Percentiles rank a stretch among this genome's conserved stretches.
These are phyloP conservation scores for Biston stratarius DNA, from an alignment of 2,888 invertebrate genomes.

Conservation along the genomic window DNA sequence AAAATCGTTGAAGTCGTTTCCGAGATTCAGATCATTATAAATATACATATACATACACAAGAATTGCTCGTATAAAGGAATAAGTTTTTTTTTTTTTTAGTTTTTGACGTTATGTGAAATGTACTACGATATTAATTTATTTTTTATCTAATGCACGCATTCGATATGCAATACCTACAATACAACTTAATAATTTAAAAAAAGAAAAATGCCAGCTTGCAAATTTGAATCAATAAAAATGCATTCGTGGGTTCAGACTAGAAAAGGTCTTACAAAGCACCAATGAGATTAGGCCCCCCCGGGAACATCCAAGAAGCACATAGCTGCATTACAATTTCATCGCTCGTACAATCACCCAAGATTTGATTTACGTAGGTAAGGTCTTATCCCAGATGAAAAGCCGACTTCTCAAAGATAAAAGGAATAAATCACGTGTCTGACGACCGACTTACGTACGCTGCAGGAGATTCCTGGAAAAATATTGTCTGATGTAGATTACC, in stretches of 20 bases:
- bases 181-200: not conserved
- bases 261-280: constrained; percentile 38
- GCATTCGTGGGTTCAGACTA: constrained; percentile 30
- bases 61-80: no score
- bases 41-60: no score
- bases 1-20: no score
- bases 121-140: no score
- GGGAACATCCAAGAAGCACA: constrained; percentile 38
- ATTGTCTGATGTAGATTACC: constrained; percentile 54
- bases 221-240: constrained; percentile 29
- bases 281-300: constrained; percentile 39
- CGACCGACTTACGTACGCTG: constrained; percentile 76
- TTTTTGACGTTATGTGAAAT: no score
- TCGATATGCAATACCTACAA: no score
- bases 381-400: constrained; percentile 74
- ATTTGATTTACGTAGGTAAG: constrained; percentile 75
- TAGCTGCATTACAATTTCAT: constrained; percentile 67
- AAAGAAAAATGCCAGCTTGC: not conserved
- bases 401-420: constrained; percentile 73
- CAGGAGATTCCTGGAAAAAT: constrained; percentile 56
- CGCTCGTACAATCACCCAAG: constrained; percentile 65
- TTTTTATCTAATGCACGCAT: no score
- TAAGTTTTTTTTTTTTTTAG: no score
- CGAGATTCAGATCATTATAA: no score
- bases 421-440: constrained; percentile 80